These are phyloP conservation scores for Patella caerulea DNA, from an alignment of 2,888 invertebrate species.

Conservation along the genomic window DNA sequence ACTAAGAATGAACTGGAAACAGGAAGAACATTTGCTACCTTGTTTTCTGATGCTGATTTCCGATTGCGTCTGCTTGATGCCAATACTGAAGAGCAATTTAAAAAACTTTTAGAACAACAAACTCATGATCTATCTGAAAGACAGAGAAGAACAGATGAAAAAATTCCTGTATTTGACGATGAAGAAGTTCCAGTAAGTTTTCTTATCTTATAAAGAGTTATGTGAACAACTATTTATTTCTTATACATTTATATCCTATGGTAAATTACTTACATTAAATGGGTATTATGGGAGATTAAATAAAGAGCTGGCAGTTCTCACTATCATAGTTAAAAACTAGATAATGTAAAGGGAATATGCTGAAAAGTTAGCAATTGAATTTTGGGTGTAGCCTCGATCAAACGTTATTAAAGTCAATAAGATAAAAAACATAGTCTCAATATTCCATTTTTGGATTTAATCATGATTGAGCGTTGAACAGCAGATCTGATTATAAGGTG, in stretches of 20 bases:
- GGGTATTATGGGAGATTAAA: too few relatives aligned
- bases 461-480: too few relatives aligned
- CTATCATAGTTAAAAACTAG: too few relatives aligned
- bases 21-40: constrained; percentile 76
- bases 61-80: constrained; percentile 74
- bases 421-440: too few relatives aligned
- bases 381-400: too few relatives aligned
- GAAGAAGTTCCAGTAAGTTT: constrained; percentile 22
- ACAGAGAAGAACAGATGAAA: constrained; percentile 24
- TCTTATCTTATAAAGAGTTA: too few relatives aligned
- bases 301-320: too few relatives aligned
- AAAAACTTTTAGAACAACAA: constrained; percentile 72
- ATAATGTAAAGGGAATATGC: too few relatives aligned
- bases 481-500: too few relatives aligned
- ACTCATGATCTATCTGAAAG: constrained; percentile 67
- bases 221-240: background rate
- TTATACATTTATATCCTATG: background rate
- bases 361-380: too few relatives aligned
- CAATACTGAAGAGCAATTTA: constrained; percentile 75
- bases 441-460: too few relatives aligned
- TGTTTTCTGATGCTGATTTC: constrained; percentile 76
- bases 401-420: too few relatives aligned
- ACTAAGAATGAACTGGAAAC: constrained; percentile 77
- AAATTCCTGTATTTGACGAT: constrained; percentile 18
- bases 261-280: background rate